phyloP scores from a whole-genome alignment of 2,888 invertebrate genomes.

The Phyllotreta striolata region DNA sequence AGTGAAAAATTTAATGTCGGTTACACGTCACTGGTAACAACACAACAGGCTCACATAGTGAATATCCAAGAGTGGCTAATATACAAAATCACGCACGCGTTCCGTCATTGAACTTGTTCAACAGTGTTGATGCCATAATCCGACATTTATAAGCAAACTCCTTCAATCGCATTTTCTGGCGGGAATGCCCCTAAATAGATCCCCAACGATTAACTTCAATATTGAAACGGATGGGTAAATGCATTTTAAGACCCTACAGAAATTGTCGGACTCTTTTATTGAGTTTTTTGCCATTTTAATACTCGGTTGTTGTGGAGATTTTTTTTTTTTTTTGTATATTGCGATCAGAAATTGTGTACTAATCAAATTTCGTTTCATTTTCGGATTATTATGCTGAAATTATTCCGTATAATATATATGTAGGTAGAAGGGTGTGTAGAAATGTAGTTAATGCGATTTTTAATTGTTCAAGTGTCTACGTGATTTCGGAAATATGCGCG shows the following conservation, averaged over 20 bases:
- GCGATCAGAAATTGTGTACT: too few species aligned
- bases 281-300: conserved; percentile 20
- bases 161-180: conserved; percentile 44
- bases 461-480: not conserved
- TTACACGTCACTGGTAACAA: conserved; percentile 2
- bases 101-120: conserved; percentile 57
- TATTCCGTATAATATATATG: too few species aligned
- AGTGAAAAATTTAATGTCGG: not conserved
- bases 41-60: conserved; percentile 24
- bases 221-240: conserved; percentile 32
- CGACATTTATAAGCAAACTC: conserved; percentile 60
- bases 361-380: too few species aligned
- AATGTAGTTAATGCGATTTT: too few species aligned
- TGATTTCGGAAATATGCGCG: conserved; percentile 11
- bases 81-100: conserved; percentile 55
- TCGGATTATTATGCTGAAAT: too few species aligned
- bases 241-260: conserved; percentile 29
- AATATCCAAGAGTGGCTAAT: conserved; percentile 48
- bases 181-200: conserved; percentile 38
- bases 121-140: conserved; percentile 61
- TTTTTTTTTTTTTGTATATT: too few species aligned
- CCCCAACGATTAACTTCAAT: conserved; percentile 34
- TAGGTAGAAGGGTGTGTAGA: too few species aligned
- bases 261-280: conserved; percentile 22
- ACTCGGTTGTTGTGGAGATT: conserved; percentile 9